Evolutionary conservation across 2,888 invertebrate genomes (phyloP).

Genomic region (Hypolimnas misippus): DNA sequence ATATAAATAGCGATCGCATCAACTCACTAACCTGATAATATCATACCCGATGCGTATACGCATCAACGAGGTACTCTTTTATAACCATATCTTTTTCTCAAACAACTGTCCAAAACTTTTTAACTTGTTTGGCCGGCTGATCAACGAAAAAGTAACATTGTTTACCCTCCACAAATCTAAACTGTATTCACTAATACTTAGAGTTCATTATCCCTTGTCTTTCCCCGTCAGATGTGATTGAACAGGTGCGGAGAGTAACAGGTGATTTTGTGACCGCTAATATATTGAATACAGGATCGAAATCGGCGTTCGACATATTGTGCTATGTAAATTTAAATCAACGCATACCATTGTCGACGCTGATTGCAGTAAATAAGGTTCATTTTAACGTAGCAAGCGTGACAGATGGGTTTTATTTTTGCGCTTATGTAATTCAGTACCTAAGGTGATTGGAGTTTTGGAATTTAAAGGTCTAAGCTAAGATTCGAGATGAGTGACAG

Average conservation of each 20-base stretch:
- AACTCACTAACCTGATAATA: slow-evolving; percentile 43
- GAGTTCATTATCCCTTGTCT: slow-evolving; percentile 47
- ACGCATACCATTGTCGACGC: slow-evolving; percentile 33
- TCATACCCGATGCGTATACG: slow-evolving; percentile 37
- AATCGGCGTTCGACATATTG: slow-evolving; percentile 73
- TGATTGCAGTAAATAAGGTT: slow-evolving; percentile 36
- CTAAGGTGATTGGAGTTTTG: slow-evolving; percentile 48
- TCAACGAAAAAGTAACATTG: slow-evolving; percentile 49
- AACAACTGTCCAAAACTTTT: slow-evolving; percentile 61
- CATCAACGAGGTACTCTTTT: slow-evolving; percentile 42
- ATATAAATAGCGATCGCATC: slow-evolving; percentile 29
- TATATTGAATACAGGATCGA: slow-evolving; percentile 74
- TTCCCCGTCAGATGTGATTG: slow-evolving; percentile 73
- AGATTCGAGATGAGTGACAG: slow-evolving; percentile 32
- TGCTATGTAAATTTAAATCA: slow-evolving; percentile 54
- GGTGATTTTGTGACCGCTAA: slow-evolving; percentile 80
- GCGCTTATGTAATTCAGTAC: slow-evolving; percentile 52
- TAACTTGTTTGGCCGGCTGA: slow-evolving; percentile 60
- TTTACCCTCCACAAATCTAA: slow-evolving; percentile 33
- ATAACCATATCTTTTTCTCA: slow-evolving; percentile 48
- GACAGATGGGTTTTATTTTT: slow-evolving; percentile 61
- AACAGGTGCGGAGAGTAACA: slow-evolving; percentile 79
- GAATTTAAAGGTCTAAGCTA: slow-evolving; percentile 31
- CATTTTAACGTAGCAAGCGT: slow-evolving; percentile 41
- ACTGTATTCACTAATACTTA: slow-evolving; percentile 37